These are phyloP conservation scores for Pelusios castaneus DNA, from an alignment of 2,113 vertebrate genomes.

Conservation along the genomic window DNA sequence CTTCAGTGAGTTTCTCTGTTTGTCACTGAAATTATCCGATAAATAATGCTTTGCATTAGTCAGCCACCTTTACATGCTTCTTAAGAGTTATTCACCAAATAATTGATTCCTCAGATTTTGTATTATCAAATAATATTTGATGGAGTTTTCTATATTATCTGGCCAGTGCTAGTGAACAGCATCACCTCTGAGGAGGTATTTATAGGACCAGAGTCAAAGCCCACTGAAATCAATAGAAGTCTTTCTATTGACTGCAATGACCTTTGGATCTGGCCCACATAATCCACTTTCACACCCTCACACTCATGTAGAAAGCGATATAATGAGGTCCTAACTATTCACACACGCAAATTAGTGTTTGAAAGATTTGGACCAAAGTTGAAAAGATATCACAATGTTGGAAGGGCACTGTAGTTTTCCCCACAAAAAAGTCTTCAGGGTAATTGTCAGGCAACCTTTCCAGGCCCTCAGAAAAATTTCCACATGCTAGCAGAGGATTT, in stretches of 20 bases:
- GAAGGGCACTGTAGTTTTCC: neutral
- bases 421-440: neutral
- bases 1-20: neutral
- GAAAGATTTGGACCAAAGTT: neutral
- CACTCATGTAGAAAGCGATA: neutral
- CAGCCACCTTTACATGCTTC: neutral
- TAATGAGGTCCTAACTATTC: neutral
- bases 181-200: accelerated
- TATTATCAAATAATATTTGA: neutral
- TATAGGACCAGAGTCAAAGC: neutral
- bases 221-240: accelerated
- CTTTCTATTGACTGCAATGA: neutral
- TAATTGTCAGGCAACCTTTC: neutral
- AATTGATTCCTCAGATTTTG: neutral
- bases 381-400: neutral
- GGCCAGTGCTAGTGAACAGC: accelerated
- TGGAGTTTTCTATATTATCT: neutral
- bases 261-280: neutral
- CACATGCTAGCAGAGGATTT: neutral
- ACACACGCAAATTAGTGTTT: neutral
- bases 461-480: neutral
- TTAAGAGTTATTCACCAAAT: neutral
- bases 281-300: neutral
- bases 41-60: neutral
- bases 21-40: neutral